Base-by-base conservation (phyloP, 2,888 invertebrate genomes). In the Mayetiola destructor region DNA sequence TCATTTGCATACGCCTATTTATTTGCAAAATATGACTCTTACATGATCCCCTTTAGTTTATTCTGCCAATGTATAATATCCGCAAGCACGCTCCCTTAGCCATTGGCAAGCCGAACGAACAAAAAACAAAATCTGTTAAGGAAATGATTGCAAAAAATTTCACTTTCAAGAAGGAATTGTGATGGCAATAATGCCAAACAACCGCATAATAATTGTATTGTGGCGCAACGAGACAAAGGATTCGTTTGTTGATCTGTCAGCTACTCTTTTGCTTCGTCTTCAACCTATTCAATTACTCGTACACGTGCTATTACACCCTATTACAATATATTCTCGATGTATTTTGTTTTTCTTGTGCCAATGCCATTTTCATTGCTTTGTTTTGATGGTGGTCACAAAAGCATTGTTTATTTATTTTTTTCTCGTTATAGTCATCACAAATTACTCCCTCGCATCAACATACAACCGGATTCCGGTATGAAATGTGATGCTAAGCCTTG, bases 231-330 rank as follows among this genome's bases (percentile, higher is more conserved):
- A 48, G 27, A 48, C 48, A 48, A 48, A 27, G 27, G 48, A n/a
- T n/a, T n/a, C n/a, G n/a, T n/a, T n/a, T n/a, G n/a, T n/a, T n/a
- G n/a, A n/a, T n/a, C n/a, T 48, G 27, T 27, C 48, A 48, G 48
- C 23, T 48, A 27, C 27, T 27, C 18, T 23, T 42, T 10, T 42
- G 23, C 23, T 3, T 4, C n/a, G n/a, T n/a, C n/a, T n/a, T n/a
- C n/a, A n/a, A n/a, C n/a, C n/a, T n/a, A 36, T 36, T 36, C n/a
- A 16, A 36, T 14, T 48, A 23, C 48, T 23, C n/a, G 23, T 20
- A 55, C 55, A 55, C 37, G 55, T 37, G 37, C 37, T 55, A 55
- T 55, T 55, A 37, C 27, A 55, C 37, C 21, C 36, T 16, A 53
- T 53, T 53, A 3, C 53, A 53, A 53, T 53, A 53, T 53, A 30